Base-by-base conservation (phyloP, 2,888 invertebrate genomes). In the Poecilobothrus nobilitatus region DNA sequence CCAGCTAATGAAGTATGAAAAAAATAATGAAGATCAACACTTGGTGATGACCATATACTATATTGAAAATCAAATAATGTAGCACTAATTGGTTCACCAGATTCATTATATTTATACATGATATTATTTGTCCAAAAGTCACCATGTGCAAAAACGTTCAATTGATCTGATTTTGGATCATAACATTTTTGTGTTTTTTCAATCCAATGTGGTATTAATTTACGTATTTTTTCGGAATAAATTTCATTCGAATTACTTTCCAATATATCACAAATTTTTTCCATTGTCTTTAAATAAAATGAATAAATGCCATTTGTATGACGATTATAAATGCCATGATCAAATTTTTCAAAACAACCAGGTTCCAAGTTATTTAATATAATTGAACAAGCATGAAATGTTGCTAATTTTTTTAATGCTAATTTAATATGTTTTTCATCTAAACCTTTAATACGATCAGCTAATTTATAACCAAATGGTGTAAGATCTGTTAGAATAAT, bases 381-480 rank as follows among this genome's bases (percentile, higher is more conserved):
- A 0, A 84, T 81, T 2, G 84, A 83, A 1, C 84, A 78, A 1
- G 84, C 84, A 74, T 85, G 85, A 75, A 85, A 84, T 73, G 81
- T 80, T 7, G 85, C 85, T 71, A 85, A 69, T 3, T 83, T 79
- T 1, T 77, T 75, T 1, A 85, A 71, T 9, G 82, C 79, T 18
- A 83, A 22, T 70, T 76, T 79, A 0, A 82, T 74, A 63, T 84
- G 82, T 0, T 77, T 76, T 67, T 83, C 70, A 71, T 85, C 82
- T n/a, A 84, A 73, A 5, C 82, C 80, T 1, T 72, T 44, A 15
- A 76, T 68, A 4, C 81, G 76, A 69, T 80, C 76, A 3, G 77
- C 77, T 77, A 81, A 78, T 0, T 73, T 65, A 69, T 75, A 82
- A 1, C 74, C 75, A 1, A 76, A 74, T 1, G 71, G 74, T 65